A percentile compares a stretch with the other conserved stretches of the same genome.
Conservation (phyloP, 2,113 vertebrate species). For the Acanthisitta chloris region DNA sequence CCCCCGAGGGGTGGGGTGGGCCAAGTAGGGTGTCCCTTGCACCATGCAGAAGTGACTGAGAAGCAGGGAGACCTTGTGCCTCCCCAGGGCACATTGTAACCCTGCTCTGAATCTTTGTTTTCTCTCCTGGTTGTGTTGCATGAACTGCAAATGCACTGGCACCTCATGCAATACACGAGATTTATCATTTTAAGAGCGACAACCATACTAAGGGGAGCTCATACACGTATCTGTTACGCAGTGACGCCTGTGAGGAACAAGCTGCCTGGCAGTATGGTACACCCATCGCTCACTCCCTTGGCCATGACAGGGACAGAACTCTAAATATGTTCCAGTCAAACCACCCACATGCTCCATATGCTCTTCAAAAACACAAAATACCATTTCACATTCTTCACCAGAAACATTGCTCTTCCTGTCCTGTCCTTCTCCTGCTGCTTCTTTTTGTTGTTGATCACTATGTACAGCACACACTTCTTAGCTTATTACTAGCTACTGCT, state of each 20-base stretch:
- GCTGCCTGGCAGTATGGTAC: not conserved
- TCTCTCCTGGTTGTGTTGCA: not conserved
- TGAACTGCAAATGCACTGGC: not conserved
- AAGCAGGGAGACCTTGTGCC: not conserved
- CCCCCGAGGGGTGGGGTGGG: fast-evolving
- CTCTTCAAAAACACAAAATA: not conserved
- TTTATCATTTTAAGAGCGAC: not conserved
- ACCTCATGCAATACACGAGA: not conserved
- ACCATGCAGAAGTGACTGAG: not conserved
- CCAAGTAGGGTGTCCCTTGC: not conserved
- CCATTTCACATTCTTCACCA: not conserved
- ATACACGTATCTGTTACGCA: not conserved
- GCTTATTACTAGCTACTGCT: not conserved
- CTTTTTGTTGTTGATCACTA: not conserved
- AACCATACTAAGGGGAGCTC: not conserved
- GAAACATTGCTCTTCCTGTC: not conserved
- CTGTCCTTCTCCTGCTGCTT: not conserved
- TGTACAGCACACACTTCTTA: fast-evolving
- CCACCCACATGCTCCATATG: conserved; percentile 19
- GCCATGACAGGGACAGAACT: not conserved
- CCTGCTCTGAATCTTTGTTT: not conserved
- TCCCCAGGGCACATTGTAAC: not conserved
- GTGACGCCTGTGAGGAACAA: not conserved
- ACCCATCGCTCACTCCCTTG: not conserved
- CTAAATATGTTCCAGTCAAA: not conserved